Evolutionary conservation across 1,140 invertebrate genomes (phyloP).

Genomic region (Drosophila eugracilis): DNA sequence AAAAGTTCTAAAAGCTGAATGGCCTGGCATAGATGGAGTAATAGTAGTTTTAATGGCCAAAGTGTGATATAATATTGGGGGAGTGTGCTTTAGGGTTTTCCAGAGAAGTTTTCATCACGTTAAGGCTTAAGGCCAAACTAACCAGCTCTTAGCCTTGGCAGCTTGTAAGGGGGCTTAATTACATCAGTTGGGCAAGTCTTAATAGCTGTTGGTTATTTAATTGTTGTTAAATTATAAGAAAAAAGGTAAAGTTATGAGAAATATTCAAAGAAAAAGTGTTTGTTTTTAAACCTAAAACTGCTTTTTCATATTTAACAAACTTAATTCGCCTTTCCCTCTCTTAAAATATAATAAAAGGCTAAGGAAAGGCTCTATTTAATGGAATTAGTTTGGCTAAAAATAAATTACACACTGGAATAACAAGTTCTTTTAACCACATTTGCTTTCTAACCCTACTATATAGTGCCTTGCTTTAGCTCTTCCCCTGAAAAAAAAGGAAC

Average conservation of each 20-base stretch:
- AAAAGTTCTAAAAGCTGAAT: constrained; percentile 11
- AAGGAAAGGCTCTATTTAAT: too few relatives aligned
- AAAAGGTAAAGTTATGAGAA: too few relatives aligned
- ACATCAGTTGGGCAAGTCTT: too few relatives aligned
- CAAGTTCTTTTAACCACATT: constrained; percentile 10
- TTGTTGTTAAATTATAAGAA: too few relatives aligned
- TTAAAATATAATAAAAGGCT: too few relatives aligned
- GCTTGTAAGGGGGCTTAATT: neutral
- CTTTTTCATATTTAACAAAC: too few relatives aligned
- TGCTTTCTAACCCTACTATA: neutral
- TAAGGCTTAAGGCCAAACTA: too few relatives aligned
- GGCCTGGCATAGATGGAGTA: constrained; percentile 9
- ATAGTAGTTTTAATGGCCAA: constrained; percentile 6
- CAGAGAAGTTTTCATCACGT: neutral
- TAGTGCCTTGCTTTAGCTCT: neutral
- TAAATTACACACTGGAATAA: constrained; percentile 3
- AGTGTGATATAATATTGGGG: neutral
- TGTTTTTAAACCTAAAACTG: too few relatives aligned
- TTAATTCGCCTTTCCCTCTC: too few relatives aligned
- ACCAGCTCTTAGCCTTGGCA: neutral
- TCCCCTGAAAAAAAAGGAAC: constrained; percentile 3
- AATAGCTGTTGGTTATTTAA: too few relatives aligned
- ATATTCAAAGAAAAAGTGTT: too few relatives aligned
- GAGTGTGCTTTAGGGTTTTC: neutral
- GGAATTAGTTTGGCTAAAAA: constrained; percentile 22